These are phyloP conservation scores for Aphelenchoides bicaudatus DNA, from an alignment of 2,888 invertebrate species.

Conservation along the genomic window DNA sequence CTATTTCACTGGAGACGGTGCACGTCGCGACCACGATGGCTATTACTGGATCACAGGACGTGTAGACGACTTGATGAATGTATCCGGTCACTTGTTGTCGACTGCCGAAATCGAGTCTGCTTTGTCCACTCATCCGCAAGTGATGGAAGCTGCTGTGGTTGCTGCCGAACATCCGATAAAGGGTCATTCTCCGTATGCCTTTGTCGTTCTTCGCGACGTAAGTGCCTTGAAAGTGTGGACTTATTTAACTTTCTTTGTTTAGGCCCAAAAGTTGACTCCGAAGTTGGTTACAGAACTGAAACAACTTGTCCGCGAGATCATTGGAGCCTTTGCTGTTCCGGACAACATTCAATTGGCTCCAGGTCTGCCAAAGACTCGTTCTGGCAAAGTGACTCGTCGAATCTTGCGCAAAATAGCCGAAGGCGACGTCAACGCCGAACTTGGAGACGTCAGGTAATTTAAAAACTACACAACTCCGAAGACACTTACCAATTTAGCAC, in stretches of 20 bases:
- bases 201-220: slow-evolving; percentile 81
- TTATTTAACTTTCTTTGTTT: background rate
- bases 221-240: background rate
- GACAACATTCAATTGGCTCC: slow-evolving; percentile 89
- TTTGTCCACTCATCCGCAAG: slow-evolving; percentile 64
- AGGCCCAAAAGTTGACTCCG: slow-evolving; percentile 29
- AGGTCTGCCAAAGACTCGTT: slow-evolving; percentile 69
- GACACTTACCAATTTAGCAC: too few species aligned
- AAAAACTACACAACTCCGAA: too few species aligned
- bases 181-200: slow-evolving; percentile 94
- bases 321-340: slow-evolving; percentile 91
- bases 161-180: slow-evolving; percentile 88
- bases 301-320: slow-evolving; percentile 73
- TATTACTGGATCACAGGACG: slow-evolving; percentile 67
- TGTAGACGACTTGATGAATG: slow-evolving; percentile 96
- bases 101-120: slow-evolving; percentile 77
- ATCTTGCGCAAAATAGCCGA: slow-evolving; percentile 87
- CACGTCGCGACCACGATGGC: slow-evolving; percentile 76
- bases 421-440: slow-evolving; percentile 72
- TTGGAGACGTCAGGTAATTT: slow-evolving; percentile 89
- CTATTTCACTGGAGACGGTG: slow-evolving; percentile 92
- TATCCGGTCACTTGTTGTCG: slow-evolving; percentile 93
- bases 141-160: slow-evolving; percentile 93
- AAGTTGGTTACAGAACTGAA: slow-evolving; percentile 31
- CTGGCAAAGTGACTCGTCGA: slow-evolving; percentile 96